A percentile compares a stretch with the other conserved stretches of the same genome.
Evolutionary conservation across 1,140 invertebrate genomes (phyloP).

Genomic region (Drosophila nannoptera): DNA sequence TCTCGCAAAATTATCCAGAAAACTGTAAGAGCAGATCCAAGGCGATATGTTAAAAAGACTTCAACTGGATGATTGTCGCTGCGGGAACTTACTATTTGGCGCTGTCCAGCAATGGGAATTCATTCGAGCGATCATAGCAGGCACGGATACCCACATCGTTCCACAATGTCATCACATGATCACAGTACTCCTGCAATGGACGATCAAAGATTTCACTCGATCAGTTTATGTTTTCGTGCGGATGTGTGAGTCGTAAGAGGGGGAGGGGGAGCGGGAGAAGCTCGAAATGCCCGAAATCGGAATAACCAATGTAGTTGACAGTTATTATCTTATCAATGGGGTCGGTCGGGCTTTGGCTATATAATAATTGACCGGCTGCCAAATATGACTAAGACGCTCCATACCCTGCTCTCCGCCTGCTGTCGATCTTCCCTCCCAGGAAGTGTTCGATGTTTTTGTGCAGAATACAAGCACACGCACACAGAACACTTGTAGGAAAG

Average conservation of each 20-base stretch:
- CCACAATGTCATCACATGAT: slow-evolving; percentile 83
- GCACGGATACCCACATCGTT: slow-evolving; percentile 84
- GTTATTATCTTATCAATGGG: slow-evolving; percentile 56
- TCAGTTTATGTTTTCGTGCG: slow-evolving; percentile 1
- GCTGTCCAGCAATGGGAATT: slow-evolving; percentile 89
- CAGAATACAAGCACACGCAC: not conserved
- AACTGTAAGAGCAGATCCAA: slow-evolving; percentile 80
- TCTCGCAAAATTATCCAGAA: slow-evolving; percentile 83
- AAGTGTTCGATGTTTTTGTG: slow-evolving; percentile 33
- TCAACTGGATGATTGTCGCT: not conserved
- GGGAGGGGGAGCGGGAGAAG: not conserved
- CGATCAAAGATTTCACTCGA: slow-evolving; percentile 11
- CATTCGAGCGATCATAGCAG: slow-evolving; percentile 86
- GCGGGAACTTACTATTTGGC: slow-evolving; percentile 86
- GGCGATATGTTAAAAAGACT: not conserved
- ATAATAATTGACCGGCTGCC: slow-evolving; percentile 28
- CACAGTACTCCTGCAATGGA: slow-evolving; percentile 83
- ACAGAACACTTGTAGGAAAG: slow-evolving; percentile 66
- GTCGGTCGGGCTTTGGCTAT: slow-evolving; percentile 15
- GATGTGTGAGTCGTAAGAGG: not conserved
- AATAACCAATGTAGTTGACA: slow-evolving; percentile 22
- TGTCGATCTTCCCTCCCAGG: slow-evolving; percentile 39
- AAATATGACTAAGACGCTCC: slow-evolving; percentile 11
- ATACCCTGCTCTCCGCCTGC: not conserved
- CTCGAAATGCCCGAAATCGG: slow-evolving; percentile 12